Evolutionary conservation across 1,140 invertebrate species (phyloP).

Genomic region (Temnothorax curvispinosus): DNA sequence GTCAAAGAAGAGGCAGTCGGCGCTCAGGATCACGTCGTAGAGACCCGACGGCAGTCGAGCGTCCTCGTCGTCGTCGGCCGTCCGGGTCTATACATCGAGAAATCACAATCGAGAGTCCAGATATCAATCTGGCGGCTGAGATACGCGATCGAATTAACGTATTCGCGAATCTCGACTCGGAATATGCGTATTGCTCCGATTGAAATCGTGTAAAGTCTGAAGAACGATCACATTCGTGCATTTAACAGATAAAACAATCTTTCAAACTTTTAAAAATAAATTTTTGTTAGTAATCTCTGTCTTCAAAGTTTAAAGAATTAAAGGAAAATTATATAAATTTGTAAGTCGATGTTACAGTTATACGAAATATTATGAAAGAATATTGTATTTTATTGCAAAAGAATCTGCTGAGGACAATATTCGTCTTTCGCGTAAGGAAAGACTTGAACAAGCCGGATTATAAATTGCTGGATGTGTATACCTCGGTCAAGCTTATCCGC

Average conservation of each 20-base stretch:
- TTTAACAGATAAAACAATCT: conserved; percentile 1
- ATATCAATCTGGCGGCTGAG: not conserved
- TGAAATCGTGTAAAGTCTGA: not conserved
- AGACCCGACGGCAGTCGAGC: conserved; percentile 71
- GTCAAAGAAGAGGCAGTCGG: conserved; percentile 95
- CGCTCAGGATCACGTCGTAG: conserved; percentile 91
- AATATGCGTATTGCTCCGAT: not conserved
- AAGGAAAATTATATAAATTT: not conserved
- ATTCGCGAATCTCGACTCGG: not conserved
- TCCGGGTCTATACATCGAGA: conserved; percentile 77
- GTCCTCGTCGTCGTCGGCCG: conserved; percentile 71
- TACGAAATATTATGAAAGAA: not conserved
- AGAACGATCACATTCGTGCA: not conserved
- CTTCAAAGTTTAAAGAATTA: not conserved
- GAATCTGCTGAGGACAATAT: not conserved
- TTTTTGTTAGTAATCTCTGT: not conserved
- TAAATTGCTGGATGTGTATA: not conserved
- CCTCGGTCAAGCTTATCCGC: not conserved
- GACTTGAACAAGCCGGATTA: not conserved
- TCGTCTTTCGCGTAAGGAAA: not conserved
- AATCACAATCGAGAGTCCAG: conserved; percentile 56
- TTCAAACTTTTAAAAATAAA: not conserved
- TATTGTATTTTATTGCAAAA: not conserved
- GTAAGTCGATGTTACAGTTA: not conserved
- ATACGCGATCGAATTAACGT: not conserved